Evolutionary conservation across 2,797 vertebrate genomes (phyloP).

Genomic region (Microhierax caerulescens): DNA sequence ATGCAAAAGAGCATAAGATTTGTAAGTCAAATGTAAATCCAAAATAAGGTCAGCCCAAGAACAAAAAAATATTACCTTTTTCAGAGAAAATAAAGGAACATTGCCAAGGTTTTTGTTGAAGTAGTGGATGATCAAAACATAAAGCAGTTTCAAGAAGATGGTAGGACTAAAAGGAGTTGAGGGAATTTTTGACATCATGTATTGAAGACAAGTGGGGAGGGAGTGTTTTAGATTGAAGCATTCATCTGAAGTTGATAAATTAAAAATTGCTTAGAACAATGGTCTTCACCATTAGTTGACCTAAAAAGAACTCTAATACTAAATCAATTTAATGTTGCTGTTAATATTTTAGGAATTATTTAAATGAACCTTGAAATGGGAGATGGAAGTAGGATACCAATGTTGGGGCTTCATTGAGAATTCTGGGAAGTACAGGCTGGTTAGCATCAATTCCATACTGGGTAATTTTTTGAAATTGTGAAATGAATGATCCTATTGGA

Average conservation of each 20-base stretch:
- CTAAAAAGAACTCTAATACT: background rate
- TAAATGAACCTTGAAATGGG: constrained; percentile 26
- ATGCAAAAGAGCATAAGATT: background rate
- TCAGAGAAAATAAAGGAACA: background rate
- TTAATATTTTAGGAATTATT: constrained; percentile 30
- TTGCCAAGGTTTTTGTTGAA: background rate
- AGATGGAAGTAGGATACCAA: background rate
- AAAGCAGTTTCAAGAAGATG: background rate
- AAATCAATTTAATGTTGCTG: background rate
- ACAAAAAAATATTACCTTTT: background rate
- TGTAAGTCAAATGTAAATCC: background rate
- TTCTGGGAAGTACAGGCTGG: background rate
- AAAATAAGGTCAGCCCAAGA: background rate
- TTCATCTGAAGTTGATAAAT: constrained; percentile 3
- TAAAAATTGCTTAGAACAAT: background rate
- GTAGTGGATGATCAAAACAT: background rate
- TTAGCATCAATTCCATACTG: background rate
- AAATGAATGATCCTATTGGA: background rate
- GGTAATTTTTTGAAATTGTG: background rate
- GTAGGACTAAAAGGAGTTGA: background rate
- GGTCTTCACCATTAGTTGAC: background rate
- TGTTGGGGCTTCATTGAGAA: background rate
- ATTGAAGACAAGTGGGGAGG: background rate
- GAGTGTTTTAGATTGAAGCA: background rate
- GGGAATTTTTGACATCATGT: background rate